Percentiles rank a stretch among this genome's conserved stretches.
phyloP scores from a whole-genome alignment of 2,797 vertebrate genomes.

The Enteromius mattozi region DNA sequence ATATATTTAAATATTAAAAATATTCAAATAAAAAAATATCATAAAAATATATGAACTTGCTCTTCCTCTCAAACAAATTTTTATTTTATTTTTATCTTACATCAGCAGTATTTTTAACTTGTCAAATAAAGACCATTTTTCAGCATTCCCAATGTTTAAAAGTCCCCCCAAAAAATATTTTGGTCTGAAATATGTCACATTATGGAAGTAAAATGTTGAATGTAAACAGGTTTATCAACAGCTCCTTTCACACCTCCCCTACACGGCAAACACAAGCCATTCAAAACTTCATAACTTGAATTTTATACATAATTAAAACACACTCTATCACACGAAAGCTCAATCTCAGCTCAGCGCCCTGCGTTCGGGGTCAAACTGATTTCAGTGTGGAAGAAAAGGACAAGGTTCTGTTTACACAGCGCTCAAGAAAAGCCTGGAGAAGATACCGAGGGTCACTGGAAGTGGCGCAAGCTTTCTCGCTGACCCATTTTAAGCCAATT shows the following conservation, averaged over 20 bases:
- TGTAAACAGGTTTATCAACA: not conserved
- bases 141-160: not conserved
- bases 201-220: not conserved
- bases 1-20: not conserved
- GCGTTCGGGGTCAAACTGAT: slow-evolving; percentile 6
- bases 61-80: not conserved
- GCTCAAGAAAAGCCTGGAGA: not conserved
- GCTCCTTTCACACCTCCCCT: not conserved
- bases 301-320: not conserved
- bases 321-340: not conserved
- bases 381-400: slow-evolving; percentile 36
- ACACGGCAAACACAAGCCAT: not conserved
- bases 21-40: not conserved
- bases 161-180: not conserved
- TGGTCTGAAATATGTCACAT: not conserved
- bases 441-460: slow-evolving; percentile 23
- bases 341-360: not conserved
- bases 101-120: not conserved
- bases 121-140: not conserved
- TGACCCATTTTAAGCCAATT: not conserved
- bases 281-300: not conserved
- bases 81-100: not conserved
- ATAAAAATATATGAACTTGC: not conserved
- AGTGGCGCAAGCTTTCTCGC: not conserved
- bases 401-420: slow-evolving; percentile 43